Conservation (phyloP, 2,113 vertebrate species). For the Vicugna pacos region DNA sequence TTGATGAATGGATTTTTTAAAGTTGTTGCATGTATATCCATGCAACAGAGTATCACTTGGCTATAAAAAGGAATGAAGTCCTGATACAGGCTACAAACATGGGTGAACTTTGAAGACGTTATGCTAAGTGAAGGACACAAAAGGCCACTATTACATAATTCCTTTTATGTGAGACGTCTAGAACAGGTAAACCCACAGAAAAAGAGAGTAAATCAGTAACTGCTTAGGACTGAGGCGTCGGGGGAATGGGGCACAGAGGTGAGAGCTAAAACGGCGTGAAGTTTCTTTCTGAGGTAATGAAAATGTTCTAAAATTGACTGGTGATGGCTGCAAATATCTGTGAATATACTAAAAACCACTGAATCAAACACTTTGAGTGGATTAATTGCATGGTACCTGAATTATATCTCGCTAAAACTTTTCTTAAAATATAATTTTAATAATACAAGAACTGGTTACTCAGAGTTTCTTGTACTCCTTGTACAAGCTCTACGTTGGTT, state of each 20-base stretch:
- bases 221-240: too few species aligned
- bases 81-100: accelerated
- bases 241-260: accelerated
- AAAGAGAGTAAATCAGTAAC: background rate
- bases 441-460: background rate
- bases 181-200: background rate
- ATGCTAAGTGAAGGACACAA: background rate
- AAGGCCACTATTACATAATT: too few species aligned
- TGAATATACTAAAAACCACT: background rate
- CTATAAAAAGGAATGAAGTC: background rate
- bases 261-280: accelerated
- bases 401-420: background rate
- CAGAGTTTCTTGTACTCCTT: background rate
- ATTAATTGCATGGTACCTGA: background rate
- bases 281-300: background rate
- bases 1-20: background rate
- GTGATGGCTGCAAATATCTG: accelerated
- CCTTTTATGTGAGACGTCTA: background rate
- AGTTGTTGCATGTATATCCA: too few species aligned
- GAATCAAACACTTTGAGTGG: background rate
- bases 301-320: background rate
- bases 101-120: background rate
- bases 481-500: background rate
- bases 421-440: background rate
- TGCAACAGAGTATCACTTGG: too few species aligned